phyloP scores from a whole-genome alignment of 2,888 invertebrate species.

The Drosophila macrospina region DNA sequence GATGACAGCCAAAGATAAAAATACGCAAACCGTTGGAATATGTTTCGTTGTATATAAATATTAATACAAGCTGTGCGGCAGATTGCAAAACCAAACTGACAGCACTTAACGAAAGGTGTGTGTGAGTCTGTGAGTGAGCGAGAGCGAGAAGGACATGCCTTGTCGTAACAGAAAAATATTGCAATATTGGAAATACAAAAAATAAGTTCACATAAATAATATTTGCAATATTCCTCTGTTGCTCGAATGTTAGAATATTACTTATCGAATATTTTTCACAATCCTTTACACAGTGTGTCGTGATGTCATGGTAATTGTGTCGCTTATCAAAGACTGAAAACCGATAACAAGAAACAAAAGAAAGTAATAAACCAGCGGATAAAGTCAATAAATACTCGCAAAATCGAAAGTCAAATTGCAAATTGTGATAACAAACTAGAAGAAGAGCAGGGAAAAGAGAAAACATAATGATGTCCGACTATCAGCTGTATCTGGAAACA shows the following conservation, averaged over 20 bases:
- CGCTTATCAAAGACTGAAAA: constrained; percentile 59
- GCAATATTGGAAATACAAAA: constrained; percentile 25
- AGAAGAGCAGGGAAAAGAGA: not conserved
- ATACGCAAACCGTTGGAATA: constrained; percentile 53
- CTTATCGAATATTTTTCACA: constrained; percentile 14
- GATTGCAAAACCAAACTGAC: constrained; percentile 45
- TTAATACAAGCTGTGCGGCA: constrained; percentile 42
- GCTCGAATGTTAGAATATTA: constrained; percentile 1
- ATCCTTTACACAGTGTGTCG: constrained; percentile 38
- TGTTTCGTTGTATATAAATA: constrained; percentile 50
- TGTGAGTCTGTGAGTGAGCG: constrained; percentile 15
- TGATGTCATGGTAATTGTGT: constrained; percentile 62
- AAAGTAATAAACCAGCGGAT: constrained; percentile 28
- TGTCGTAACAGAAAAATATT: constrained; percentile 23
- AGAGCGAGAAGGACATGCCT: constrained; percentile 27
- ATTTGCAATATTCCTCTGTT: constrained; percentile 25
- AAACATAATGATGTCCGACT: constrained; percentile 37
- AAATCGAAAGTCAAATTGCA: constrained; percentile 45
- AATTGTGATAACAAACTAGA: constrained; percentile 47
- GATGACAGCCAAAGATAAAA: constrained; percentile 66
- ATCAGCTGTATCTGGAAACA: constrained; percentile 60
- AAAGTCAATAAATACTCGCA: constrained; percentile 49
- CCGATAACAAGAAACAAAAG: constrained; percentile 20
- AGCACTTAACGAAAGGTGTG: constrained; percentile 65
- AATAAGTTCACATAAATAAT: too few species aligned